Evolutionary conservation across 2,888 invertebrate species (phyloP), one percentile per base, ranked within the genome.

Genomic region (Eumerus sabulonum): DNA sequence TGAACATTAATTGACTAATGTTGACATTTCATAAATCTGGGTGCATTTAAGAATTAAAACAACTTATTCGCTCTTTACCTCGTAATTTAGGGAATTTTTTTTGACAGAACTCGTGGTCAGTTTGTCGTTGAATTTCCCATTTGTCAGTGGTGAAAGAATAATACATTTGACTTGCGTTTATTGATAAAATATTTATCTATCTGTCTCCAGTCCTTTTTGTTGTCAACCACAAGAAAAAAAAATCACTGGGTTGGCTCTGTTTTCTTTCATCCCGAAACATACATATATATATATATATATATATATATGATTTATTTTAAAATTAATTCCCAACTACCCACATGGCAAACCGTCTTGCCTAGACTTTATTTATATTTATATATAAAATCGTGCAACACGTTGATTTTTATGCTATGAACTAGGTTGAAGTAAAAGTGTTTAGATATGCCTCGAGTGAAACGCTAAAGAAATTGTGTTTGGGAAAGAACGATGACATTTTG

Each of bases 401-500:
- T 79, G 79, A 79, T 36, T 64, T 79, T 73, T 35, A 63, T 73
- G 63, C 63, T 47, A 77, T 77, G 63, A 50, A 64, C 48, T 68
- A 50, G n/a, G n/a, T n/a, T n/a, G n/a, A n/a, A n/a, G n/a, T n/a
- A n/a, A n/a, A 73, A 73, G 67, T 67, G 77, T 27, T 27, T 27
- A 7, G 27, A n/a, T n/a, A n/a, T n/a, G 27, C 7, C 27, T 27
- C 27, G 7, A 27, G 27, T 27, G 27, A 27, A 27, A 7, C 27
- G 27, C 27, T 27, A 27, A 27, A 27, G 27, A 27, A 27, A 27
- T 27, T 7, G 27, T 27, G 27, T 27, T 27, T 2, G 27, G 27
- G 7, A 27, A 27, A 27, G 27, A 27, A 27, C 27, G 27, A 27
- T 83, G 77, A 82, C 77, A 82, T 87, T 89, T 89, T 88, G 88